Evolutionary conservation across 2,113 vertebrate species (phyloP), one percentile per base, ranked within the genome.

Genomic region (Hemicordylus capensis): DNA sequence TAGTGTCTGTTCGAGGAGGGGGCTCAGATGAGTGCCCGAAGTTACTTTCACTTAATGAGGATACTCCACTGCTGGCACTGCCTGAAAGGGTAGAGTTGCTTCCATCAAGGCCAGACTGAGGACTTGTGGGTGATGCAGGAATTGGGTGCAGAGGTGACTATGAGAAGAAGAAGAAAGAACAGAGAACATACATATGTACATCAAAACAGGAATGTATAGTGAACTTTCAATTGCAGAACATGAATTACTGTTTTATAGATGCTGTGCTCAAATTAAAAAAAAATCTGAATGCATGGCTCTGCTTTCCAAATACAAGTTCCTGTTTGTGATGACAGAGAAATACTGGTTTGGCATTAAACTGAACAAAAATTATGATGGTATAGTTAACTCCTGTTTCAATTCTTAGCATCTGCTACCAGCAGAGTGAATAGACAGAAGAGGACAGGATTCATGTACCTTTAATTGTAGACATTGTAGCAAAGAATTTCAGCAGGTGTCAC

Each of bases 41-140:
- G 94, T 98, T 98, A 90, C 98, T 98, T 94, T 99, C 98, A 0
- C 98, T 99, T 91, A 99, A 90, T 85, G 98, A 99, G 63, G 98
- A 99, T 48, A 99, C 98, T 0, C 98, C 98, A 1, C 98, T 99
- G 96, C 98, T 99, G 94, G 98, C 98, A 6, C 98, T 99, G 95
- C 98, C 98, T 0, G 98, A 99, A 89, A 99, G 96, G 4, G 98
- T 98, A 74, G 98, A 99, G 95, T 98, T 98, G 92, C 98, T 99
- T 91, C 98, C 98, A 34, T 98, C 98, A 89, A 99, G 91, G 78
- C 98, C 98, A 26, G 98, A 99, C 95, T 98, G 98, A 0, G 98
- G 98, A 92, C 98, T 99, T 90, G 98, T 98, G 83, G 98, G 98
- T 9, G 98, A 98, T 84, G 98, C 98, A 42, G 98, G 98, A 89